These are phyloP conservation scores for Aphodius sticticus DNA, from an alignment of 2,888 invertebrate genomes.

Conservation along the genomic window DNA sequence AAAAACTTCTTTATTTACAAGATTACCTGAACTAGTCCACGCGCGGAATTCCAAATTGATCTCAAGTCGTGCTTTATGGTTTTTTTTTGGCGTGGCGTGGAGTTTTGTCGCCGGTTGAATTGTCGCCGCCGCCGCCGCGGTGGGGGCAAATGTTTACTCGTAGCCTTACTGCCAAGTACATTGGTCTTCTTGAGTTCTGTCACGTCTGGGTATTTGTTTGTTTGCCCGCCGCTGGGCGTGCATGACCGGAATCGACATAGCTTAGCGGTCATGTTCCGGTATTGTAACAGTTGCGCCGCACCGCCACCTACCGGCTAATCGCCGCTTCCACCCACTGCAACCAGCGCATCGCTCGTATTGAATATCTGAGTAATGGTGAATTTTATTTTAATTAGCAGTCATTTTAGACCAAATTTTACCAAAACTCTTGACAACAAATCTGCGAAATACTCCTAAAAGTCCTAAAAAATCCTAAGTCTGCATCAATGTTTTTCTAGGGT, in stretches of 20 bases:
- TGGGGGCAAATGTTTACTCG: slow-evolving; percentile 16
- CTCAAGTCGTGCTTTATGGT: not conserved
- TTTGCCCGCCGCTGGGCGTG: slow-evolving; percentile 20
- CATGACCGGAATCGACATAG: slow-evolving; percentile 26
- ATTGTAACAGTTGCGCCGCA: slow-evolving; percentile 16
- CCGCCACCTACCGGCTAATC: slow-evolving; percentile 1
- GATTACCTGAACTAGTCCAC: too few relatives aligned
- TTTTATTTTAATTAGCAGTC: too few relatives aligned
- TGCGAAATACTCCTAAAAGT: too few relatives aligned
- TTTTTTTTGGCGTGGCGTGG: not conserved
- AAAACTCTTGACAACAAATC: too few relatives aligned
- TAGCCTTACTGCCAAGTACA: slow-evolving; percentile 20
- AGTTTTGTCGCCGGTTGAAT: not conserved
- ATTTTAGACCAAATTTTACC: too few relatives aligned
- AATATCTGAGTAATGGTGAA: too few relatives aligned
- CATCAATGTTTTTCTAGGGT: too few relatives aligned
- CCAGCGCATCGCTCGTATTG: too few relatives aligned
- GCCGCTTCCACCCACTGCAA: not conserved
- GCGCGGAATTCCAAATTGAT: too few relatives aligned
- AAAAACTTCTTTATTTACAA: too few relatives aligned
- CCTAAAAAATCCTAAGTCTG: too few relatives aligned
- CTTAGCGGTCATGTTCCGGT: slow-evolving; percentile 22
- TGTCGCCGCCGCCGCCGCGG: not conserved
- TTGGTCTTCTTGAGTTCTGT: slow-evolving; percentile 25
- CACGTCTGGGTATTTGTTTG: slow-evolving; percentile 24